Conservation (phyloP, 2,888 invertebrate genomes). For the Hirtodrosophila cameraria region DNA sequence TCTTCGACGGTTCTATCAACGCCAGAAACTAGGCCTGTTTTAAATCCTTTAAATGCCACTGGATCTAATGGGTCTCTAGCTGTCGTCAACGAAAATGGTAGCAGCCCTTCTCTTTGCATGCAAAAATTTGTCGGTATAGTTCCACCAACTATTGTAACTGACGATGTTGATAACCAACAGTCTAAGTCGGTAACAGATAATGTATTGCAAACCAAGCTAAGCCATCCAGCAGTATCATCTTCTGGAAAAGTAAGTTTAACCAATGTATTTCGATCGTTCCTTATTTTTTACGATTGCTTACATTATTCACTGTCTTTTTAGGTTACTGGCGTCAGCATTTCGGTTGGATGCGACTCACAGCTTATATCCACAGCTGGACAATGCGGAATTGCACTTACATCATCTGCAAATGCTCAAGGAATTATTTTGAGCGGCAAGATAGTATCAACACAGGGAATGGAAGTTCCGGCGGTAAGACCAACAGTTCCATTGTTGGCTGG, state of each 20-base stretch:
- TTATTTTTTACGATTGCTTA: background rate
- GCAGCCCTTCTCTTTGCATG: background rate
- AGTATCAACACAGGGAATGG: constrained; percentile 34
- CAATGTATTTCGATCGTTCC: background rate
- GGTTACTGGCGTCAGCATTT: constrained; percentile 35
- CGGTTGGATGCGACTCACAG: constrained; percentile 48
- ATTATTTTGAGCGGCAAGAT: constrained; percentile 38
- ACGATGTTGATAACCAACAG: constrained; percentile 13
- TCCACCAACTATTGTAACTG: constrained; percentile 8
- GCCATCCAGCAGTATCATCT: constrained; percentile 5
- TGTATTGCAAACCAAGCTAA: constrained; percentile 21
- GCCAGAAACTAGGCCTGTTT: constrained; percentile 34
- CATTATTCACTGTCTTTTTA: constrained; percentile 6
- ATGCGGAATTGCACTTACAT: constrained; percentile 15
- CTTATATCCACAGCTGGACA: constrained; percentile 19
- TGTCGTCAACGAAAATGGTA: constrained; percentile 23
- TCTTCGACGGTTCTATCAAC: constrained; percentile 33
- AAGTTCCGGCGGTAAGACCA: constrained; percentile 26
- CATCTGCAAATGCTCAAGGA: constrained; percentile 26
- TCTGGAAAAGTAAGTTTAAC: constrained; percentile 44
- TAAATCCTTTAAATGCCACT: constrained; percentile 30
- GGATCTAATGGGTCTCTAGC: constrained; percentile 23
- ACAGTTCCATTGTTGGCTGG: constrained; percentile 29
- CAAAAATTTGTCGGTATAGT: constrained; percentile 15
- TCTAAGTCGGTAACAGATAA: constrained; percentile 35